phyloP scores from a whole-genome alignment of 2,888 invertebrate genomes.

The Drosophila lutescens region DNA sequence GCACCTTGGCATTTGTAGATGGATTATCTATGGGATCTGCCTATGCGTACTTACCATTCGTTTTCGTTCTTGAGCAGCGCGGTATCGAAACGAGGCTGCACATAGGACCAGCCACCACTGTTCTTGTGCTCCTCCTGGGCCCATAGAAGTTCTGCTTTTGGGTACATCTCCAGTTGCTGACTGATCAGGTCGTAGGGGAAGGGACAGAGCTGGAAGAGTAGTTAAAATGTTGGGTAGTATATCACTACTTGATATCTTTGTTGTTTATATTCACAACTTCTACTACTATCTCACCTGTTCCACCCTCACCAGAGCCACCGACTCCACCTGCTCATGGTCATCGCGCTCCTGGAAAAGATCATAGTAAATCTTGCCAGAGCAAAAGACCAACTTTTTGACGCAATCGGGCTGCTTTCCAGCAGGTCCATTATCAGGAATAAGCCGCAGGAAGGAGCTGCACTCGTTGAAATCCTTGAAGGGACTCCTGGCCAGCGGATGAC shows the following conservation, averaged over 20 bases:
- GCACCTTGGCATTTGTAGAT: constrained; percentile 68
- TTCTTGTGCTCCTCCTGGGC: constrained; percentile 95
- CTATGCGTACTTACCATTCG: constrained; percentile 48
- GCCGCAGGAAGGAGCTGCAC: constrained; percentile 89
- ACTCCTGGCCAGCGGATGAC: constrained; percentile 96
- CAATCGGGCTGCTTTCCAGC: constrained; percentile 85
- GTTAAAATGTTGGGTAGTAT: background rate
- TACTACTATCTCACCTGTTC: constrained; percentile 87
- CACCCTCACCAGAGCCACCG: constrained; percentile 91
- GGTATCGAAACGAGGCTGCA: constrained; percentile 88
- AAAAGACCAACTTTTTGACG: constrained; percentile 91
- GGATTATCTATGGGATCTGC: constrained; percentile 21
- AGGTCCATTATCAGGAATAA: constrained; percentile 88
- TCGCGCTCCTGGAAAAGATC: constrained; percentile 89
- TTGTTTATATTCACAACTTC: too few relatives aligned
- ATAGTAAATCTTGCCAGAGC: constrained; percentile 92
- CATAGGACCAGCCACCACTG: constrained; percentile 90
- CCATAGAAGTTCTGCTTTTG: constrained; percentile 88
- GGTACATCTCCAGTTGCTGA: constrained; percentile 87
- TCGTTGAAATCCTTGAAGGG: constrained; percentile 96
- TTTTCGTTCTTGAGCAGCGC: constrained; percentile 85
- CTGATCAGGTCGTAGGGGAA: constrained; percentile 93
- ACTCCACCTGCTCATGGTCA: constrained; percentile 87
- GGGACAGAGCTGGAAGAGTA: constrained; percentile 86
- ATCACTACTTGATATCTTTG: too few relatives aligned